Percentiles rank a stretch among this genome's conserved stretches.
Conservation (phyloP, 2,888 invertebrate genomes). For the Amaurobius ferox region DNA sequence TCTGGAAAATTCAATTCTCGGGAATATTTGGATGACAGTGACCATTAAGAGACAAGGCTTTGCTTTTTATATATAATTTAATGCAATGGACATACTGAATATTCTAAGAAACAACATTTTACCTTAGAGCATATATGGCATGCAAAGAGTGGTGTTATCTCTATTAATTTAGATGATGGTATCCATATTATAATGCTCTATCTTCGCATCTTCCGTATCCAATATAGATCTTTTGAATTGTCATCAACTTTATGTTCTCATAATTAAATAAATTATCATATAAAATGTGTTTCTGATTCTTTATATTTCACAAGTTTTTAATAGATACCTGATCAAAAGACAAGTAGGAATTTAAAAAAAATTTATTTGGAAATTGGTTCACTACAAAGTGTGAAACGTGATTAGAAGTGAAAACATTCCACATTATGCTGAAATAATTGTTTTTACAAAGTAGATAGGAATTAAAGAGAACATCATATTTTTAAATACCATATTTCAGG, state of each 20-base stretch:
- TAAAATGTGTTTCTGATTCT: background rate
- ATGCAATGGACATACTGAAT: background rate
- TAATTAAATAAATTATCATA: slow-evolving; percentile 9
- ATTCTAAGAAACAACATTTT: background rate
- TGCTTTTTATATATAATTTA: background rate
- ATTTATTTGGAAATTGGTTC: too few relatives aligned
- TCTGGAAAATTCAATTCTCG: slow-evolving; percentile 62
- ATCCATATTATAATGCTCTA: background rate
- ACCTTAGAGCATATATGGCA: background rate
- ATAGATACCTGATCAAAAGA: too few relatives aligned
- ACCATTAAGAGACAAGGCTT: slow-evolving; percentile 35
- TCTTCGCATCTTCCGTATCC: background rate
- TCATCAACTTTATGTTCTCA: slow-evolving; percentile 8
- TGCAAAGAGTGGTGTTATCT: background rate
- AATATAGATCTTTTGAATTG: slow-evolving; percentile 3
- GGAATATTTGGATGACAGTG: slow-evolving; percentile 65
- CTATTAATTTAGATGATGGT: background rate
- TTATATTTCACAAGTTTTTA: too few relatives aligned
- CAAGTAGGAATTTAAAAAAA: too few relatives aligned
- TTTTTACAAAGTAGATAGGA: too few relatives aligned
- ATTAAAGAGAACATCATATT: too few relatives aligned
- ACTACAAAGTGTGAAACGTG: too few relatives aligned
- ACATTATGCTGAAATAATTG: too few relatives aligned
- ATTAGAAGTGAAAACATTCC: too few relatives aligned
- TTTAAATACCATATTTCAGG: too few relatives aligned